phyloP scores from a whole-genome alignment of 1,140 invertebrate species.

The Drosophila ogumai region DNA sequence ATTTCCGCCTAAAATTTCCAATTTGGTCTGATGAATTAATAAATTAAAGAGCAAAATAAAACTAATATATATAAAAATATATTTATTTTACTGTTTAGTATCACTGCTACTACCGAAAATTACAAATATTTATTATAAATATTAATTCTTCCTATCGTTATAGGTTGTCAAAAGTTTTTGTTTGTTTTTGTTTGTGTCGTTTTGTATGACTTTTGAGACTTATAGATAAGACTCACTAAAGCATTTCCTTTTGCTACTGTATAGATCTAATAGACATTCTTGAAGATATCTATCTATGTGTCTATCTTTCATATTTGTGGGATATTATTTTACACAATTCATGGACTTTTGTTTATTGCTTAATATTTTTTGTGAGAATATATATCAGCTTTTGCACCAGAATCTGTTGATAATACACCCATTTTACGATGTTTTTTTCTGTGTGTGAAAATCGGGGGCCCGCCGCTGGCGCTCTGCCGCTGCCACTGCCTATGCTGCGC shows the following conservation, averaged over 20 bases:
- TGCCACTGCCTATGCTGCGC: slow-evolving; percentile 38
- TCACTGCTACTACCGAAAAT: too few species aligned
- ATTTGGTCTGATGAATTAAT: not conserved
- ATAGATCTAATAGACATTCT: not conserved
- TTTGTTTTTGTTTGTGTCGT: not conserved
- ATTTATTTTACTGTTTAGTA: not conserved
- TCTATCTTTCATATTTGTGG: not conserved
- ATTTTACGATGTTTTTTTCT: not conserved
- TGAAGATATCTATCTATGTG: too few species aligned
- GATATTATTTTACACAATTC: not conserved
- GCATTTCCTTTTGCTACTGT: not conserved
- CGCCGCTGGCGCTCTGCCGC: slow-evolving; percentile 16
- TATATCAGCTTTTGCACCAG: not conserved
- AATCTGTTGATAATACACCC: not conserved
- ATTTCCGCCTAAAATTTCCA: not conserved
- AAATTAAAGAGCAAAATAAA: too few species aligned
- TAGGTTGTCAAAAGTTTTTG: not conserved
- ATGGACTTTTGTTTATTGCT: not conserved
- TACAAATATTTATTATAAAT: not conserved
- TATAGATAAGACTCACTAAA: not conserved
- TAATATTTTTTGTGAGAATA: not conserved
- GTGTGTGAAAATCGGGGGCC: slow-evolving; percentile 1
- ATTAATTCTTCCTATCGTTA: not conserved
- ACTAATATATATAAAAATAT: not conserved
- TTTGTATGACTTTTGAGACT: not conserved